Evolutionary conservation across 2,113 vertebrate genomes (phyloP).

Genomic region (Platichthys stellatus): DNA sequence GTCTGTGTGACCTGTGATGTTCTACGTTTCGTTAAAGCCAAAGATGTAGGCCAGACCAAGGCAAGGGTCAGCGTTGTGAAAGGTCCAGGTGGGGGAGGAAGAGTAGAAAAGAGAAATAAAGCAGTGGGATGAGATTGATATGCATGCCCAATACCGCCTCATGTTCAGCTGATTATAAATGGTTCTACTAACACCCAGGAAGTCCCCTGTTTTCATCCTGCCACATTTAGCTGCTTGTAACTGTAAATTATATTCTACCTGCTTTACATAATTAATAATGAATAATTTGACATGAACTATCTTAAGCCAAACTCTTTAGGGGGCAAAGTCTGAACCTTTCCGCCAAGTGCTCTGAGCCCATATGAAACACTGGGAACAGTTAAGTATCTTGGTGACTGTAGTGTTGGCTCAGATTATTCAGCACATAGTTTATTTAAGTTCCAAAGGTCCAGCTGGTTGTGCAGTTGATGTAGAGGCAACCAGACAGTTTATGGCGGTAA

Average conservation of each 20-base stretch:
- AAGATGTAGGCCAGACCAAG: constrained; percentile 49
- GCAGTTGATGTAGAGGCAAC: constrained; percentile 9
- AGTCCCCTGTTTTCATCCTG: not conserved
- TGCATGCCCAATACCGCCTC: not conserved
- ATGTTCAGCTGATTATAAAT: constrained; percentile 17
- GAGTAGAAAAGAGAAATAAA: not conserved
- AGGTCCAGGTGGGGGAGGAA: constrained; percentile 10
- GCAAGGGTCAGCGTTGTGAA: constrained; percentile 25
- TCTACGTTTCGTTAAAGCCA: constrained; percentile 20
- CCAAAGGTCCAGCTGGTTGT: constrained; percentile 57
- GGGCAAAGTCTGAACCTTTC: constrained; percentile 39
- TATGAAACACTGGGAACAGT: constrained; percentile 33
- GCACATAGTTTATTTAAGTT: constrained; percentile 49
- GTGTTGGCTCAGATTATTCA: constrained; percentile 24
- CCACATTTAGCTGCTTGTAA: not conserved
- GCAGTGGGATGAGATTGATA: constrained; percentile 20
- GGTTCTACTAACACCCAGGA: not conserved
- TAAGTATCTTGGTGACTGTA: constrained; percentile 4
- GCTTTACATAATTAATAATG: no score
- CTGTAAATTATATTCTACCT: no score
- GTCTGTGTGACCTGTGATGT: constrained; percentile 12
- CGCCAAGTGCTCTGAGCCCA: constrained; percentile 18
- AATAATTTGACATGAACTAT: constrained; percentile 32
- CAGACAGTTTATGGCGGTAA: not conserved
- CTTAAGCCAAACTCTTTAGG: not conserved